Percentiles rank a stretch among this genome's conserved stretches.
phyloP scores from a whole-genome alignment of 2,888 invertebrate species.

The Drosophila melanosoma region DNA sequence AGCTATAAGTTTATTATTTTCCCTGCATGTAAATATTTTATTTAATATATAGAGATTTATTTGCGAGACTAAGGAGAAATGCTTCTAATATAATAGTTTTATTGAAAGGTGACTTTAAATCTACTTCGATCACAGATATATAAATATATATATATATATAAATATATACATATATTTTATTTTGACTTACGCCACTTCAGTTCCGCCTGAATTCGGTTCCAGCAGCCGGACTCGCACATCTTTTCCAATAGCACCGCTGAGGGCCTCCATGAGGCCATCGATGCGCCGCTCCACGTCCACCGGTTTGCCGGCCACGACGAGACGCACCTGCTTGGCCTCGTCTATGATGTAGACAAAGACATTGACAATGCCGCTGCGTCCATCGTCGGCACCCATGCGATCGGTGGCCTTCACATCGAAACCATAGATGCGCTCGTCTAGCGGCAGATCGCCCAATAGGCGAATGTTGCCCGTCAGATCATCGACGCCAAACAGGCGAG shows the following conservation, averaged over 20 bases:
- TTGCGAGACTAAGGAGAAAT: no score
- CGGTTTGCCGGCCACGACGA: slow-evolving; percentile 91
- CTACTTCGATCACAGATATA: no score
- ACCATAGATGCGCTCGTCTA: slow-evolving; percentile 91
- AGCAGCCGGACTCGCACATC: slow-evolving; percentile 92
- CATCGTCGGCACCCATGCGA: slow-evolving; percentile 91
- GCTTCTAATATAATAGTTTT: no score
- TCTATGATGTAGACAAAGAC: slow-evolving; percentile 94
- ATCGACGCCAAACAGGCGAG: slow-evolving; percentile 91
- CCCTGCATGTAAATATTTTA: no score
- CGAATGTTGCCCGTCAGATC: slow-evolving; percentile 91
- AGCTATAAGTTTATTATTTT: no score
- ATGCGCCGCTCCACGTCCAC: slow-evolving; percentile 90
- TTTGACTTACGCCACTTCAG: slow-evolving; percentile 86
- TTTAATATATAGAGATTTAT: no score
- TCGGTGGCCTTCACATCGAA: slow-evolving; percentile 96
- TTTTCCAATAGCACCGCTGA: slow-evolving; percentile 91
- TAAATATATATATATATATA: neutral
- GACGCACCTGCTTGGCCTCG: slow-evolving; percentile 91
- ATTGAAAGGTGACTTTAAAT: no score
- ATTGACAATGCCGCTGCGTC: slow-evolving; percentile 93
- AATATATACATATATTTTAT: neutral
- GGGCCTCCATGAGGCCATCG: slow-evolving; percentile 88
- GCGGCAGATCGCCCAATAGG: slow-evolving; percentile 88
- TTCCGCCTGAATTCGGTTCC: slow-evolving; percentile 88